A percentile compares a stretch with the other conserved stretches of the same genome.
These are phyloP conservation scores for Tethya wilhelma DNA, from an alignment of 37 sponge, comb jelly and placozoan species.

Conservation along the genomic window DNA sequence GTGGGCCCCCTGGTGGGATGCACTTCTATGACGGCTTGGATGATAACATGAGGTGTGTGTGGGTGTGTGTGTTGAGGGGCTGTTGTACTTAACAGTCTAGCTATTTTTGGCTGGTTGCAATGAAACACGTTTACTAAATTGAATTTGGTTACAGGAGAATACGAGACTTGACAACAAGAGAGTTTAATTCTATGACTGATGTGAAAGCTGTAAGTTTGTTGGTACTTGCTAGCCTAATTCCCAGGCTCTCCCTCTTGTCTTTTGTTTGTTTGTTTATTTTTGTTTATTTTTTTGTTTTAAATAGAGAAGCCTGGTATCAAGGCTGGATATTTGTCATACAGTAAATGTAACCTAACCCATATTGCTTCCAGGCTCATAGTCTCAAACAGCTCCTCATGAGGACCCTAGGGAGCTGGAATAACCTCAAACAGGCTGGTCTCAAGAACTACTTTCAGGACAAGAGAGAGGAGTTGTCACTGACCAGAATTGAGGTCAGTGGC, in stretches of 20 bases:
- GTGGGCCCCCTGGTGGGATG: not conserved
- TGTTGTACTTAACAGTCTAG: too few relatives aligned
- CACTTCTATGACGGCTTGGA: slow-evolving; percentile 37
- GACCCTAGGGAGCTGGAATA: slow-evolving; percentile 35
- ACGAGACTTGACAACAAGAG: slow-evolving; percentile 1
- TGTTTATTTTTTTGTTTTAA: too few relatives aligned
- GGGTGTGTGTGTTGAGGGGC: too few relatives aligned
- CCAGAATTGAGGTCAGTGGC: slow-evolving; percentile 37
- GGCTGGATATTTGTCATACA: too few relatives aligned
- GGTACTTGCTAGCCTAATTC: too few relatives aligned
- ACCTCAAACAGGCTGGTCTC: slow-evolving; percentile 37
- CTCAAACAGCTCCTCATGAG: not conserved
- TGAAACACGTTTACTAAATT: too few relatives aligned
- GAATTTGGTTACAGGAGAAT: slow-evolving; percentile 30
- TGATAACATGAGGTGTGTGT: slow-evolving; percentile 22
- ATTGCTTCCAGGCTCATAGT: not conserved
- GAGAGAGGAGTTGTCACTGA: not conserved
- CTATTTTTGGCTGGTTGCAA: too few relatives aligned
- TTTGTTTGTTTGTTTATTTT: too few relatives aligned
- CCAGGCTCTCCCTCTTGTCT: too few relatives aligned
- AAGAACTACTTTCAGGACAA: slow-evolving; percentile 10
- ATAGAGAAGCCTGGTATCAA: too few relatives aligned
- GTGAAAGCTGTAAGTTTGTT: not conserved
- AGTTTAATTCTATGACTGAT: not conserved
- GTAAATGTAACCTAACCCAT: too few relatives aligned